Evolutionary conservation across 2,888 invertebrate genomes (phyloP), one percentile per base, ranked within the genome.

Genomic region (Drosophila lacicola): DNA sequence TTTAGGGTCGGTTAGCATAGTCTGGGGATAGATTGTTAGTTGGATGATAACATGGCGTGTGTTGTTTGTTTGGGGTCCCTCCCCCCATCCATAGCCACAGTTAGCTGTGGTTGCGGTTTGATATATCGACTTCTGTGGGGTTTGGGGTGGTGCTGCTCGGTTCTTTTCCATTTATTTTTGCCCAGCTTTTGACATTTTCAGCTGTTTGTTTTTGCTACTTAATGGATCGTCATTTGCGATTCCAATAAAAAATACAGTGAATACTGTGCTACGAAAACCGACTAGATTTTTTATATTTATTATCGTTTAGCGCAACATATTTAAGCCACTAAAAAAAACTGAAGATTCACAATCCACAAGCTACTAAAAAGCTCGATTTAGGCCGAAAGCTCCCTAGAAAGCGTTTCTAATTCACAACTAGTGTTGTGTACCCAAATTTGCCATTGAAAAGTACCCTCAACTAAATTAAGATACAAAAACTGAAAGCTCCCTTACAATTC

Each of bases 181-280:
- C 42, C 44, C 49, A 25, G 60, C 64, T 75, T 75, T 70, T 74
- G 76, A 66, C 71, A 76, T 62, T 71, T 63, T 65, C 25, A 49
- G 61, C 54, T 55, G 56, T 58, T 60, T 56, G 44, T 53, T 74
- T 68, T 68, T 62, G 50, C 64, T 51, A 66, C 58, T 65, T 66
- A 76, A 78, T 76, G 76, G 58, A 25, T 33, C 37, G 25, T 47
- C 74, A 78, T 65, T 62, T 73, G 61, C 39, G 53, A 47, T 21
- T 17, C 47, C 56, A 66, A 77, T 67, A 39, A 63, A 63, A 34
- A 63, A 34, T 51, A 75, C 78, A 75, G 75, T 75, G 19, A 29
- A 6, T 14, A 42, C 44, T 49, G 25, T 9, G 21, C 33, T 14
- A 13, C 4, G 4, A 19, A 10, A 9, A 41, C 39, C 29, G 29